Evolutionary conservation across 2,888 invertebrate genomes (phyloP).

Genomic region (Acrobasis suavella): DNA sequence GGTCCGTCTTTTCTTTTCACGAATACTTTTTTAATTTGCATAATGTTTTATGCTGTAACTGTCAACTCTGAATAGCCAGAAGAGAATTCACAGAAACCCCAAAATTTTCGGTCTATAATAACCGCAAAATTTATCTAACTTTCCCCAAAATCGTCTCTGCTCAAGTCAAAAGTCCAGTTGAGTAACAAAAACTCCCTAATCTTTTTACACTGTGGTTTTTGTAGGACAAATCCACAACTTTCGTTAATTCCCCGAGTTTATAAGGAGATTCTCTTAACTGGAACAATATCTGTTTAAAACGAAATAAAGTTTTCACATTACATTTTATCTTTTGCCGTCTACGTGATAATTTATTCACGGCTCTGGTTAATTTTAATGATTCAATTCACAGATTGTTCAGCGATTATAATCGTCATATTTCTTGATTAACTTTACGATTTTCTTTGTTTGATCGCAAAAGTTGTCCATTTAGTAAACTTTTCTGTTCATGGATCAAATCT

Average conservation of each 20-base stretch:
- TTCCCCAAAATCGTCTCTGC: conserved; percentile 13
- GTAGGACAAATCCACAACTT: conserved; percentile 36
- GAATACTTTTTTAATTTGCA: neutral
- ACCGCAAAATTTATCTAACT: conserved; percentile 22
- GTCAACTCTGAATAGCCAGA: neutral
- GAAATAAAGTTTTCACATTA: conserved; percentile 50
- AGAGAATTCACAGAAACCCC: conserved; percentile 10
- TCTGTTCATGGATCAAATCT: neutral
- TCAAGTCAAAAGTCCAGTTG: conserved; percentile 23
- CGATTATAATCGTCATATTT: conserved; percentile 4
- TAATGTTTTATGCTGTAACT: neutral
- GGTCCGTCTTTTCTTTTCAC: neutral
- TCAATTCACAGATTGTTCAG: conserved; percentile 29
- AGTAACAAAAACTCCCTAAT: conserved; percentile 34
- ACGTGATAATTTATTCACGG: conserved; percentile 52
- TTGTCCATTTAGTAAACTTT: neutral
- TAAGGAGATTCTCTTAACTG: conserved; percentile 43
- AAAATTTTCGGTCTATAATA: conserved; percentile 17
- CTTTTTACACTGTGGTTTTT: conserved; percentile 27
- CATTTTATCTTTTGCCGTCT: conserved; percentile 42
- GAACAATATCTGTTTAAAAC: conserved; percentile 45
- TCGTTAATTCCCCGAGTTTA: conserved; percentile 43
- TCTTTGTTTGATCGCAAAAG: neutral
- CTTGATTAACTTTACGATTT: neutral
- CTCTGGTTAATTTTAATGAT: conserved; percentile 36